Percentiles rank a stretch among this genome's conserved stretches.
Evolutionary conservation across 1,140 invertebrate species (phyloP).

Genomic region (Pomacea maculata): DNA sequence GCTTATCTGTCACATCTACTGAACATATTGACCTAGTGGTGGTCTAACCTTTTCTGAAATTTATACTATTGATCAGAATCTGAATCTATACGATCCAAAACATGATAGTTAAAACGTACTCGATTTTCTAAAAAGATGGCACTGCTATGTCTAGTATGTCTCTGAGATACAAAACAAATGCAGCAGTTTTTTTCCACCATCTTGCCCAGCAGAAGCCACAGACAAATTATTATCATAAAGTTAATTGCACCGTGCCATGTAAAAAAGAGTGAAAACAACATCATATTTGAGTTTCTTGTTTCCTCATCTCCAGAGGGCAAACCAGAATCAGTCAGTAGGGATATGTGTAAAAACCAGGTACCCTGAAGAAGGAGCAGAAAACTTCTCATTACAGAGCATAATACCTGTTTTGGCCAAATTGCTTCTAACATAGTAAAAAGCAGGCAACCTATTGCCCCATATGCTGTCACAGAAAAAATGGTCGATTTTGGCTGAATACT

Average conservation of each 20-base stretch:
- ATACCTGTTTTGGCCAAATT: constrained; percentile 28
- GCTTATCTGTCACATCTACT: no score
- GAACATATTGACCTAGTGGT: no score
- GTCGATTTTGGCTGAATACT: constrained; percentile 6
- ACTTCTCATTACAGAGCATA: constrained; percentile 35
- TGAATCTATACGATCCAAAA: constrained; percentile 34
- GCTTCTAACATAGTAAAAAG: constrained; percentile 32
- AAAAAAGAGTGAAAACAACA: constrained; percentile 37
- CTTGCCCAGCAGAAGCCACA: constrained; percentile 41
- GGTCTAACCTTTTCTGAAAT: no score
- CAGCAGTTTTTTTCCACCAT: constrained; percentile 30
- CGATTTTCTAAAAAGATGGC: constrained; percentile 43
- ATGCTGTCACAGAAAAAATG: constrained; percentile 13
- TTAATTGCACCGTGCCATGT: constrained; percentile 36
- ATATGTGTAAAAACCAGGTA: constrained; percentile 40
- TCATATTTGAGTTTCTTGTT: neutral
- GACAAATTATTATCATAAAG: constrained; percentile 28
- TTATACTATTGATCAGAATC: constrained; percentile 22
- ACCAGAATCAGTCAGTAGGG: constrained; percentile 18
- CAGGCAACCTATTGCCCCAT: neutral
- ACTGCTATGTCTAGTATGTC: neutral
- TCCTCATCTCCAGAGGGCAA: neutral
- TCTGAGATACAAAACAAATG: constrained; percentile 23
- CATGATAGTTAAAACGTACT: constrained; percentile 45
- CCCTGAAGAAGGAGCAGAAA: constrained; percentile 40